Conservation (phyloP, 2,888 invertebrate species). For the Ennomos fuscantarius region DNA sequence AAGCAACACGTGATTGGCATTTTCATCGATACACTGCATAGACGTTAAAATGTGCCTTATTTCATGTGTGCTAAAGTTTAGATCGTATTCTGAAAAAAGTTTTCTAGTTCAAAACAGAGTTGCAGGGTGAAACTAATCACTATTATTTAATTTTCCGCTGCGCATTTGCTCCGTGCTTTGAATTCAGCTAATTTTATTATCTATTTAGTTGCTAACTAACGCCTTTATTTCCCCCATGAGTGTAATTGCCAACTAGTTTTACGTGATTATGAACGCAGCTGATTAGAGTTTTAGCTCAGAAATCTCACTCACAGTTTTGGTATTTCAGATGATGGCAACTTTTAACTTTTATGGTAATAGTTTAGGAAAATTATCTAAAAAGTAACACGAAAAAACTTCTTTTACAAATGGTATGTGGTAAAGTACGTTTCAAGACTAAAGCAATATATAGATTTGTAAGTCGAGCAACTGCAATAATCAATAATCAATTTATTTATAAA, state of each 20-base stretch:
- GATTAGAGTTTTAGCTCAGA: slow-evolving; percentile 1
- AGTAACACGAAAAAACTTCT: too few species aligned
- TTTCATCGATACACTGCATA: slow-evolving; percentile 38
- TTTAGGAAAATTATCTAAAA: not conserved
- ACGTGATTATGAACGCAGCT: slow-evolving; percentile 45
- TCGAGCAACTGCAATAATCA: too few species aligned
- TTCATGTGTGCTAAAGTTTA: slow-evolving; percentile 40
- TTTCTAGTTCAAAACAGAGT: slow-evolving; percentile 63
- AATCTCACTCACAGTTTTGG: not conserved
- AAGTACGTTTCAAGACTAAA: too few species aligned
- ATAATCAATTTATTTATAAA: too few species aligned
- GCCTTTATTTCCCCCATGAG: slow-evolving; percentile 61
- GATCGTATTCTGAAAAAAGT: slow-evolving; percentile 40
- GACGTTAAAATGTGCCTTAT: slow-evolving; percentile 33
- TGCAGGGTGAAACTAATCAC: slow-evolving; percentile 77
- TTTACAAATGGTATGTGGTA: too few species aligned
- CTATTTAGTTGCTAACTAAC: slow-evolving; percentile 63
- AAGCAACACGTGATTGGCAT: slow-evolving; percentile 64
- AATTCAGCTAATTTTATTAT: slow-evolving; percentile 73
- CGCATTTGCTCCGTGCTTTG: slow-evolving; percentile 67
- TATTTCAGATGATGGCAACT: not conserved
- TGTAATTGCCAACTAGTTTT: slow-evolving; percentile 50
- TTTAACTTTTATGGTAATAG: not conserved
- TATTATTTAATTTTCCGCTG: slow-evolving; percentile 76
- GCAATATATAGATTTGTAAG: too few species aligned